Evolutionary conservation across 1,140 invertebrate genomes (phyloP).

Genomic region (Acyrthosiphon pisum): DNA sequence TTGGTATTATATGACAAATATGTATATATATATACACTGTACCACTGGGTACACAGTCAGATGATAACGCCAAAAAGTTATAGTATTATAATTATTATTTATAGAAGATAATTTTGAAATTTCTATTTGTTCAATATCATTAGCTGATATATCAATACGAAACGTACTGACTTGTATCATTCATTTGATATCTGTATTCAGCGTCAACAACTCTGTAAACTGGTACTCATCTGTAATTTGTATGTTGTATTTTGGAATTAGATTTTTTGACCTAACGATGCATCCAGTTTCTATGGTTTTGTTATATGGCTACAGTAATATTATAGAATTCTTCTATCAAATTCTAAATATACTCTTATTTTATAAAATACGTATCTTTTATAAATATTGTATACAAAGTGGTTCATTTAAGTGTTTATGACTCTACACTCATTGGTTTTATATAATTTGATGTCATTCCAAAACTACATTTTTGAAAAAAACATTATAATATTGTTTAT

Average conservation of each 20-base stretch:
- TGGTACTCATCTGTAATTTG: not conserved
- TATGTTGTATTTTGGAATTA: not conserved
- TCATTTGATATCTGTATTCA: not conserved
- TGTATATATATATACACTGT: not conserved
- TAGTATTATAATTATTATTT: not conserved
- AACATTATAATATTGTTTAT: too few species aligned
- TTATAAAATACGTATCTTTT: not conserved
- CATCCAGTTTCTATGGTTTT: constrained; percentile 9
- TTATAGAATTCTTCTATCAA: not conserved
- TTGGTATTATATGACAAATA: not conserved
- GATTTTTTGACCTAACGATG: not conserved
- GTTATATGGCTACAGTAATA: not conserved
- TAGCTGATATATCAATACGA: not conserved
- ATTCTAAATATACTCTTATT: not conserved
- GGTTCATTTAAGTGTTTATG: not conserved
- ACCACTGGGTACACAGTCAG: not conserved
- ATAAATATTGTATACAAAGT: not conserved
- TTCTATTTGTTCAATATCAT: not conserved
- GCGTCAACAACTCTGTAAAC: not conserved
- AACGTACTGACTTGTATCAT: not conserved
- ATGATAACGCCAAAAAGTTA: not conserved
- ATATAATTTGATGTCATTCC: too few species aligned
- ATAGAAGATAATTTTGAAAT: constrained; percentile 1
- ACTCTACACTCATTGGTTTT: too few species aligned
- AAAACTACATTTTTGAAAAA: too few species aligned